A percentile compares a stretch with the other conserved stretches of the same genome.
phyloP scores from a whole-genome alignment of 2,113 vertebrate genomes.

The Tonatia bakeri region DNA sequence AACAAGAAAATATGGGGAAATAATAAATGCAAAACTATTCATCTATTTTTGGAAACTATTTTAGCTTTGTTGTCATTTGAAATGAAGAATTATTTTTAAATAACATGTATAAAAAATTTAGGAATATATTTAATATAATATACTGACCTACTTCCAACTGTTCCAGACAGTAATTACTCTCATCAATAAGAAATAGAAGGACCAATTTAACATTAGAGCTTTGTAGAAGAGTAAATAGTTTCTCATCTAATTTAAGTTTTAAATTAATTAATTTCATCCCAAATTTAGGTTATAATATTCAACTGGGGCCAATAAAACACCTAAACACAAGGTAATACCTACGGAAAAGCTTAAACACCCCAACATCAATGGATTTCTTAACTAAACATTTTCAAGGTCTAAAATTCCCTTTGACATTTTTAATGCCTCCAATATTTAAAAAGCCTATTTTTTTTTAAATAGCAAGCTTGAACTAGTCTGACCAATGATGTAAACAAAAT shows the following conservation, averaged over 20 bases:
- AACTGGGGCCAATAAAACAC: neutral
- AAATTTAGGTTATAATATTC: neutral
- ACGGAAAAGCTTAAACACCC: slow-evolving; percentile 13
- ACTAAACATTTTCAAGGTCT: neutral
- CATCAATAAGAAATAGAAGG: neutral
- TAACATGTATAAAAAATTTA: neutral
- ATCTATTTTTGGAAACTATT: neutral
- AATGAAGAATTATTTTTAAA: neutral
- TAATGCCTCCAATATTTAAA: slow-evolving; percentile 17
- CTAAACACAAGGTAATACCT: neutral
- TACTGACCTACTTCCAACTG: neutral
- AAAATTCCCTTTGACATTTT: slow-evolving; percentile 21
- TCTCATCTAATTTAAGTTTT: slow-evolving; percentile 6
- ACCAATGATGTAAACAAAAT: neutral
- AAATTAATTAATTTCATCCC: slow-evolving; percentile 23
- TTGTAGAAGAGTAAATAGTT: neutral
- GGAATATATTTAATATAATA: neutral
- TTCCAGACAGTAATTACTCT: slow-evolving; percentile 4
- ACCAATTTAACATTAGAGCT: neutral
- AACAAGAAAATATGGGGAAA: slow-evolving; percentile 6
- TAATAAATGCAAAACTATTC: slow-evolving; percentile 9
- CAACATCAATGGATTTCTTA: neutral
- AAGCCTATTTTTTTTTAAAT: neutral
- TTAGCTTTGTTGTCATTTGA: neutral
- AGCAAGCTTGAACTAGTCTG: neutral